A percentile compares a stretch with the other conserved stretches of the same genome.
These are phyloP conservation scores for Elaphurus davidianus DNA, from an alignment of 2,113 vertebrate genomes.

Conservation along the genomic window DNA sequence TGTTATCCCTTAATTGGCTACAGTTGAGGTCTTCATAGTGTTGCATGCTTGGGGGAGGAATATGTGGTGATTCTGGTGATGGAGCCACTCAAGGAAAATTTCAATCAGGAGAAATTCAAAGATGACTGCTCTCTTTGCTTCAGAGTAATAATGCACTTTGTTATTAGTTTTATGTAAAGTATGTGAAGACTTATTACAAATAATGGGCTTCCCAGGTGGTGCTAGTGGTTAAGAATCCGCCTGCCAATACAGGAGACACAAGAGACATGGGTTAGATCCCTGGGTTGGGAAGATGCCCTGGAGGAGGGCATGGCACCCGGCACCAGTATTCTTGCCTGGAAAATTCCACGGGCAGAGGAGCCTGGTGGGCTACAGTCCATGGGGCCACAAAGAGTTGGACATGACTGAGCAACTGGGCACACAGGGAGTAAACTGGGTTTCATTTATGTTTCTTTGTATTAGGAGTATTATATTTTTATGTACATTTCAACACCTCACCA, in stretches of 20 bases:
- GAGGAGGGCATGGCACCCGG: neutral
- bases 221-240: neutral
- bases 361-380: neutral
- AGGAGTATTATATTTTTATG: neutral
- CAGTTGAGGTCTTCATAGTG: neutral
- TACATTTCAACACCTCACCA: neutral
- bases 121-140: neutral
- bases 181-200: neutral
- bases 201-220: neutral
- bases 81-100: neutral
- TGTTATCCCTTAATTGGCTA: neutral
- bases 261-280: neutral
- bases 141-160: neutral
- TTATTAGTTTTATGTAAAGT: neutral
- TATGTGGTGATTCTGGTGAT: neutral
- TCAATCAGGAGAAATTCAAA: neutral
- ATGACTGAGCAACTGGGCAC: neutral
- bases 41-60: neutral
- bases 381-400: neutral
- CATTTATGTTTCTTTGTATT: neutral
- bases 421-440: neutral
- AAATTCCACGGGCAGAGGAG: neutral
- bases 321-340: neutral
- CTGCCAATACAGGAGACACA: neutral
- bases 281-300: neutral